Base-by-base conservation (phyloP, 2,888 invertebrate genomes). In the Eurytoma adleriae region DNA sequence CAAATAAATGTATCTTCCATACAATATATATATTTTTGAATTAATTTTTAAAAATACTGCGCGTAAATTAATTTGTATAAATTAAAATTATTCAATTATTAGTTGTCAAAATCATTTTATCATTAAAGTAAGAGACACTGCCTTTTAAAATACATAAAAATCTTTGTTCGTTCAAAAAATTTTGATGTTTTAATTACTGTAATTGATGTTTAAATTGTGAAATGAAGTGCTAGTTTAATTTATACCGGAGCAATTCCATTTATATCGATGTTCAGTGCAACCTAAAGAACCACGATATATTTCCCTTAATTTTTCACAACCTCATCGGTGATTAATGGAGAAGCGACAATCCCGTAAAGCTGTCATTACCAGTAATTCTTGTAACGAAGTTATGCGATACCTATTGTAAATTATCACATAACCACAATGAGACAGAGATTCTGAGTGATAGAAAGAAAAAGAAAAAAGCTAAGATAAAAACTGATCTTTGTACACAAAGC, bases 401-500 rank as follows among this genome's bases (percentile, higher is more conserved):
- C 72, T 52, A 80, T 64, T 80, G 76, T 77, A 77, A 7, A 74
- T 70, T 78, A 81, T 70, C 80, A 66, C 40, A 1, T 79, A 75
- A 79, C 61, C 54, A 70, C 24, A 30, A 57, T 57, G 40, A 40
- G 24, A 69, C 20, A 62, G 48, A 27, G 18, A 71, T 56, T 16
- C 50, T 48, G 70, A 72, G 56, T 76, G 20, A 70, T 12, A 77
- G 3, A 59, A 16, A 68, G 24, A 67, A 67, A 69, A 48, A 54
- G 48, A 56, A 20, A 70, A 54, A 52, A 24, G 16, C 18, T 50
- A 50, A 64, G 70, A 75, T 71, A 75, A 78, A 40, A 76, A 68
- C 27, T 78, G 62, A 79, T 72, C 72, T 81, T 79, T 79, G 72
- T 72, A 79, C 67, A 79, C 72, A 81, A 81, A 81, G 81, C 71